Evolutionary conservation across 2,113 vertebrate species (phyloP), one percentile per base, ranked within the genome.

Genomic region (Raja brachyura): DNA sequence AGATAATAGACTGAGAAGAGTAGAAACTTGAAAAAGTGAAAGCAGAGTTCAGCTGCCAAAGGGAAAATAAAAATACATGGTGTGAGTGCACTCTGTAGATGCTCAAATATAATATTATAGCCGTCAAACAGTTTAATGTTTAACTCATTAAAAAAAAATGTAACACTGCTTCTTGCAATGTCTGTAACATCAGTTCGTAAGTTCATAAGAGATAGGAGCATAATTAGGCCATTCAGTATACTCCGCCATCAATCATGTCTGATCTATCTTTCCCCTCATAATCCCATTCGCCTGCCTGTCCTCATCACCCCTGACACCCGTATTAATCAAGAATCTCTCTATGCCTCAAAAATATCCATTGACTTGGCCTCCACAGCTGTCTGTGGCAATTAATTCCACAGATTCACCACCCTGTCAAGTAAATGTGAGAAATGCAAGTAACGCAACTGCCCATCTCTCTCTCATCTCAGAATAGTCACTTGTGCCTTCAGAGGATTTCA

Each of bases 1-100:
- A 98, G 97, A 97, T 97, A 96, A 97, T 97, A 97, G 97, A 98
- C 95, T 97, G 95, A 97, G 97, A 97, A 94, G 97, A 96, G 95
- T 96, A 95, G 96, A 97, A 97, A 95, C 95, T 97, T 97, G 97
- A 97, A 94, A 97, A 96, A 95, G 97, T 96, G 93, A 96, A 95
- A 95, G 95, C 95, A 95, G 96, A 96, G 96, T 95, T 97, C 94
- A 98, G 97, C 97, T 98, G 97, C 95, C 95, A 97, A 96, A 95
- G 94, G 95, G 96, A 94, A 48, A 96, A 95, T 94, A 94, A 95
- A 8, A 95, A 70, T 68, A 68, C 13, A 90, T 90, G 6, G 7
- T 70, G 33, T 92, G 39, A 92, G 66, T 54, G 13, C 8, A 39
- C 70, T 90, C 66, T 39, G 39, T 25, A 25, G 63, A 11, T 70